Conservation (phyloP, 1,140 invertebrate genomes). For the Philotrypesis tridentata region DNA sequence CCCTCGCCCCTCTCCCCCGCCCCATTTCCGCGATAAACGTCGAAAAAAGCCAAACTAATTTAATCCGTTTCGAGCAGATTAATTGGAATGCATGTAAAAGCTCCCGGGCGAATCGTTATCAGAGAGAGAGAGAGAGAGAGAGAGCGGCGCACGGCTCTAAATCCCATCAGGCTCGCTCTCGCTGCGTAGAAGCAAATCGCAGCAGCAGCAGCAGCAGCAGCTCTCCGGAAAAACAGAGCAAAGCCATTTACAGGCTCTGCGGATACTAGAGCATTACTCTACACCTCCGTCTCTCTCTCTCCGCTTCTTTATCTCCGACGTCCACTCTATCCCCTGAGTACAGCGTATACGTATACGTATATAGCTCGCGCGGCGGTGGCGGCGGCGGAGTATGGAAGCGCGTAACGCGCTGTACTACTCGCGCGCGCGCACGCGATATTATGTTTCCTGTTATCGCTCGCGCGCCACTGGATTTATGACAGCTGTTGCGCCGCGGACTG, state of each 20-base stretch:
- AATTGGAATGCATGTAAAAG: not conserved
- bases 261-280: not conserved
- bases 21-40: too few relatives aligned
- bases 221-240: not conserved
- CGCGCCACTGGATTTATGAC: slow-evolving; percentile 32
- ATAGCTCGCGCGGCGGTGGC: too few relatives aligned
- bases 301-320: slow-evolving; percentile 11
- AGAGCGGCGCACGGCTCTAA: too few relatives aligned
- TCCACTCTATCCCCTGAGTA: not conserved
- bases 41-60: too few relatives aligned
- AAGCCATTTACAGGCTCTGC: not conserved
- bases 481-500: not conserved
- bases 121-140: too few relatives aligned
- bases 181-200: not conserved
- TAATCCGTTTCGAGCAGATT: not conserved
- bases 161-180: not conserved
- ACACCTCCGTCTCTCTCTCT: not conserved
- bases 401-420: not conserved
- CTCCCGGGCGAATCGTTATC: too few relatives aligned
- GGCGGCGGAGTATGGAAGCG: too few relatives aligned
- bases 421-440: slow-evolving; percentile 27
- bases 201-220: too few relatives aligned
- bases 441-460: slow-evolving; percentile 35
- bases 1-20: too few relatives aligned
- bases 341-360: too few relatives aligned